Conservation (phyloP, 2,797 vertebrate species). For the Leuciscus waleckii region DNA sequence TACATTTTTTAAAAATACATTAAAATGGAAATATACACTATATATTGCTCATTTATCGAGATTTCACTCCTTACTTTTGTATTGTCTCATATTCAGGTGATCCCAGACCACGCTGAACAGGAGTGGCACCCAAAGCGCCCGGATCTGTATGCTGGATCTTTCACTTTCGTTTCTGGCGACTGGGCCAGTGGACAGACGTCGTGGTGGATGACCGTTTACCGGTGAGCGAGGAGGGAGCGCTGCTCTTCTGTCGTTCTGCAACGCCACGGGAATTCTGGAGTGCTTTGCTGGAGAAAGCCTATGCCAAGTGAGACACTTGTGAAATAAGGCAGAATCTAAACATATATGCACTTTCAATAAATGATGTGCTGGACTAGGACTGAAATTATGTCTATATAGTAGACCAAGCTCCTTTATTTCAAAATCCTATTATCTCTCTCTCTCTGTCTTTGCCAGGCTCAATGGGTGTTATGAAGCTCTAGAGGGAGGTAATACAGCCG, state of each 20-base stretch:
- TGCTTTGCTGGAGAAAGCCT: conserved; percentile 84
- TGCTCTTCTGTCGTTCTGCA: conserved; percentile 84
- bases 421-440: neutral
- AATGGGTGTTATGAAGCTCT: conserved; percentile 87
- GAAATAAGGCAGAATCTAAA: neutral
- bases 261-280: conserved; percentile 85
- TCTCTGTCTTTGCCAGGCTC: conserved; percentile 68
- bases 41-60: neutral
- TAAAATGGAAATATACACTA: neutral
- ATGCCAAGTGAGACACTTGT: conserved; percentile 79
- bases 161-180: conserved; percentile 85
- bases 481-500: conserved; percentile 85
- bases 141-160: conserved; percentile 82
- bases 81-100: conserved; percentile 74
- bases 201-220: conserved; percentile 84
- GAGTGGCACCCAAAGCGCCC: conserved; percentile 82
- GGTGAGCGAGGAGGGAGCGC: conserved; percentile 73
- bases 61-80: neutral
- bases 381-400: neutral
- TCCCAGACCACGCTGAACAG: conserved; percentile 81
- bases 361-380: neutral
- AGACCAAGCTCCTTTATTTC: neutral
- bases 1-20: too few relatives aligned
- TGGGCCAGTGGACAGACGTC: conserved; percentile 81
- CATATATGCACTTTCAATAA: neutral